Evolutionary conservation across 1,140 invertebrate species (phyloP), one percentile per base, ranked within the genome.

Genomic region (Drosophila nigrodunni): DNA sequence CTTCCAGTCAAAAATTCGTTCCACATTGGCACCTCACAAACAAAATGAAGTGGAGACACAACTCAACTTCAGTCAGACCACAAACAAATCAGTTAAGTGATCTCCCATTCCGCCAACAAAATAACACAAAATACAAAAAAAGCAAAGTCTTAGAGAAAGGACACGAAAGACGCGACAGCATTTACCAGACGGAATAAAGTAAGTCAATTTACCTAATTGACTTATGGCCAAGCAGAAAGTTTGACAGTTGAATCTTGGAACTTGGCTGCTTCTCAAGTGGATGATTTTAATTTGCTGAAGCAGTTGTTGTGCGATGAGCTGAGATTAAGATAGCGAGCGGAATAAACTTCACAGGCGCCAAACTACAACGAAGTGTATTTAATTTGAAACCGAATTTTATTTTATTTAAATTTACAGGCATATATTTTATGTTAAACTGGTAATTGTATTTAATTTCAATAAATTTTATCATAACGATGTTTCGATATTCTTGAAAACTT

Each of bases 131-230:
- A 35, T 11, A 25, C 25, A 35, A 52, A 58, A 49, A 30, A 34
- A 52, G 52, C n/a, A 15, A 37, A 21, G 43, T 41, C 18, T 35
- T 15, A 43, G 18, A 21, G 39, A 59, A 46, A 39, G 35, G 52
- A 21, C 69, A 80, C 35, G 60, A 46, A 70, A 72, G 68, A 75
- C 74, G 54, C 72, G 65, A 85, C 55, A 80, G 61, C 50, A 55
- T 72, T 37, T 60, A 15, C 46, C 60, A 55, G 50, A 30, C 2
- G 44, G 21, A 44, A 21, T 59, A 55, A 65, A 68, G 67, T 58
- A 57, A 83, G 72, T 74, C 88, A 90, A 90, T 90, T 90, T 91
- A 81, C 80, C 72, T 90, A 90, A 90, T 90, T 90, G 80, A 90
- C 80, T 90, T 76, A 78, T 89, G 80, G 70, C 68, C 70, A 55